phyloP scores from a whole-genome alignment of 2,113 vertebrate species.

The Pionites leucogaster region DNA sequence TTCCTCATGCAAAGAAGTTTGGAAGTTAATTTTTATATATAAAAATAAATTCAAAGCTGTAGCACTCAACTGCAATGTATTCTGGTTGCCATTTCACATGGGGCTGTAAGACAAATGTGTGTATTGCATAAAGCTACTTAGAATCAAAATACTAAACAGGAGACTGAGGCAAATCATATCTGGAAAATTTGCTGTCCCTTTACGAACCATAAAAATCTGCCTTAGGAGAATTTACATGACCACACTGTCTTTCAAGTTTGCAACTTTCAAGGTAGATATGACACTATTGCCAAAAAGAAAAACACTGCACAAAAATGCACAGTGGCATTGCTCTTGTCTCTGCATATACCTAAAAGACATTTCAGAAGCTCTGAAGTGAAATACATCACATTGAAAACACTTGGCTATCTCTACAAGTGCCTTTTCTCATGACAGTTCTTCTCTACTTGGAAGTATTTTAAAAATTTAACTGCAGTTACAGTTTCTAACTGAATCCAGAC shows the following conservation, averaged over 20 bases:
- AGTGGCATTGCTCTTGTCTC: neutral
- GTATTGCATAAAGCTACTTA: neutral
- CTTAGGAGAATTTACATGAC: neutral
- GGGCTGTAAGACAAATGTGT: neutral
- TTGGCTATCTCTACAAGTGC: neutral
- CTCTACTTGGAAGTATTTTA: neutral
- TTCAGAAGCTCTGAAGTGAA: neutral
- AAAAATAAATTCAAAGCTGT: neutral
- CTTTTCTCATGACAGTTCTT: neutral
- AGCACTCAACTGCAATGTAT: neutral
- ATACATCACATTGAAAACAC: neutral
- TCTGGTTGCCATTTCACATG: neutral
- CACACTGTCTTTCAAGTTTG: neutral
- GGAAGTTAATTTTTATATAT: neutral
- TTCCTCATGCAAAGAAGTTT: neutral
- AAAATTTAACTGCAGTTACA: neutral
- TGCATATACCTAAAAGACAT: neutral
- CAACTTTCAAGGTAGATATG: neutral
- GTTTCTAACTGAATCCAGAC: neutral
- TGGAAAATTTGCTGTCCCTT: neutral
- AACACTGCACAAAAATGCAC: neutral
- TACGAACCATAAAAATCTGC: neutral
- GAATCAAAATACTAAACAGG: neutral
- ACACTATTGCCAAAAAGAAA: neutral
- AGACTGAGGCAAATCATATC: neutral